Evolutionary conservation across 2,797 vertebrate genomes (phyloP).

Genomic region (Falco peregrinus): DNA sequence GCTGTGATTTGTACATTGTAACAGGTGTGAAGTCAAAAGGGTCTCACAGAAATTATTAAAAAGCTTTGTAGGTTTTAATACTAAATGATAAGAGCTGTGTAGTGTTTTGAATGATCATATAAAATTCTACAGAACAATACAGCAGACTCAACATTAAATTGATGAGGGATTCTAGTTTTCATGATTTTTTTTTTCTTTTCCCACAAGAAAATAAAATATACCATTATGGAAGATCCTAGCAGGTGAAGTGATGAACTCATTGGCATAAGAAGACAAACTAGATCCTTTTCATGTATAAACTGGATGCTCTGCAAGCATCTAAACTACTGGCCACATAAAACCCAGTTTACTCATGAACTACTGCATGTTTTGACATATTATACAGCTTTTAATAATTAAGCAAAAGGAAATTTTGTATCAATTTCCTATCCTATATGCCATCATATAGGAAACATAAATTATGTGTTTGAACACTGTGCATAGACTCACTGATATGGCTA

Average conservation of each 20-base stretch:
- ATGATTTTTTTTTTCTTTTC: not conserved
- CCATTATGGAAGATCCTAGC: not conserved
- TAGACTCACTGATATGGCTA: not conserved
- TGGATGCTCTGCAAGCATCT: not conserved
- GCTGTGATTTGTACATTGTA: not conserved
- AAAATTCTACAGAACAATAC: not conserved
- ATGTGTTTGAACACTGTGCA: not conserved
- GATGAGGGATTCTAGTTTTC: not conserved
- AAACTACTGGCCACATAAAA: not conserved
- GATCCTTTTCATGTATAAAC: not conserved
- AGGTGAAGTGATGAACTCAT: not conserved
- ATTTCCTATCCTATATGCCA: not conserved
- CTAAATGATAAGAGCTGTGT: not conserved
- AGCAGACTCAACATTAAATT: not conserved
- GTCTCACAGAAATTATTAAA: not conserved
- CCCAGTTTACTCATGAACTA: not conserved
- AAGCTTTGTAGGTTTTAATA: not conserved
- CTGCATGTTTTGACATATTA: not conserved
- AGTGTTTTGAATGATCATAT: not conserved
- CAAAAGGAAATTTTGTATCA: not conserved
- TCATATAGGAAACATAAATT: not conserved
- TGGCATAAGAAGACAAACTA: not conserved
- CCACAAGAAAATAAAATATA: not conserved
- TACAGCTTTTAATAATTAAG: not conserved
- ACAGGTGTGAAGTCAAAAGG: not conserved